phyloP scores from a whole-genome alignment of 2,113 vertebrate genomes.

The Gymnocephalus cernua region DNA sequence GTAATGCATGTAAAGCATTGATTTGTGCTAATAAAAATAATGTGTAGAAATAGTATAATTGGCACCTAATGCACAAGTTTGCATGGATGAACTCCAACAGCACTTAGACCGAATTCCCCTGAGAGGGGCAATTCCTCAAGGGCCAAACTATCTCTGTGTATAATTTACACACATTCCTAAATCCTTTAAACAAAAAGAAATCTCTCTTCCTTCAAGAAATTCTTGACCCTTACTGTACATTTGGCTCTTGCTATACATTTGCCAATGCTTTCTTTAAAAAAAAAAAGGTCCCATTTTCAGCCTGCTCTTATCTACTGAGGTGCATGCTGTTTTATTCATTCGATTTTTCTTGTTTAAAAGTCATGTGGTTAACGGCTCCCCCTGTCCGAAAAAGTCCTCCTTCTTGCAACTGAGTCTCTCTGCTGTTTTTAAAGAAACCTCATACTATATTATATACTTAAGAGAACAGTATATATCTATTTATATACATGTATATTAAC shows the following conservation, averaged over 20 bases:
- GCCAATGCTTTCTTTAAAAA: background rate
- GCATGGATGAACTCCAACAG: conserved; percentile 58
- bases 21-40: conserved; percentile 8
- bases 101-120: conserved; percentile 70
- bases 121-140: conserved; percentile 44
- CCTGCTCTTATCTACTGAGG: conserved; percentile 60
- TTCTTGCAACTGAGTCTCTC: conserved; percentile 62
- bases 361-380: conserved; percentile 77
- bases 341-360: conserved; percentile 34
- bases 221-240: background rate
- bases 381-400: conserved; percentile 76
- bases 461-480: conserved; percentile 50
- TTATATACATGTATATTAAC: conserved; percentile 46
- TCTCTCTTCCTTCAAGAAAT: background rate
- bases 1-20: conserved; percentile 55
- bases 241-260: background rate
- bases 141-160: conserved; percentile 37
- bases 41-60: conserved; percentile 51
- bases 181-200: conserved; percentile 8
- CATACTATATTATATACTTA: conserved; percentile 37
- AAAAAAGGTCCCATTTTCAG: conserved; percentile 39
- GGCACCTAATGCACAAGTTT: conserved; percentile 69
- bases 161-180: conserved; percentile 39
- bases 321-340: conserved; percentile 81
- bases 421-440: conserved; percentile 47